Conservation (phyloP, 2,113 vertebrate species). For the Archocentrus centrarchus region DNA sequence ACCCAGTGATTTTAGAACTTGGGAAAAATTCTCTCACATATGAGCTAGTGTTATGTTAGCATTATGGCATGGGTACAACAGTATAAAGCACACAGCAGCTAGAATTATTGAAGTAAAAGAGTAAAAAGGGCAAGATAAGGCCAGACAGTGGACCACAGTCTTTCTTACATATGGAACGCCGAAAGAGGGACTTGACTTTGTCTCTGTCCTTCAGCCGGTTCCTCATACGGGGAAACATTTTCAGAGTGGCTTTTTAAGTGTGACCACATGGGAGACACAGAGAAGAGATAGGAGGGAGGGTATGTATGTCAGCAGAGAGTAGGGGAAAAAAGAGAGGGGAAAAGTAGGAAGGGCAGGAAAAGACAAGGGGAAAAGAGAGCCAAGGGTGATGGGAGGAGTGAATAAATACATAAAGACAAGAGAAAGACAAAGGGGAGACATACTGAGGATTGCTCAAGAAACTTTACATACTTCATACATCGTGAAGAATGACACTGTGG, state of each 20-base stretch:
- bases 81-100: not conserved
- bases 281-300: not conserved
- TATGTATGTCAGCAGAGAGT: constrained; percentile 13
- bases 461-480: constrained; percentile 44
- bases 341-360: not conserved
- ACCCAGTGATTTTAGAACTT: not conserved
- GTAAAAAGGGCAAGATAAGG: constrained; percentile 19
- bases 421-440: constrained; percentile 55
- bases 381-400: not conserved
- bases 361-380: constrained; percentile 14
- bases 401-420: constrained; percentile 50
- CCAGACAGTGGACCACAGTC: constrained; percentile 16
- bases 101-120: not conserved
- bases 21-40: not conserved
- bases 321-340: not conserved
- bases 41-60: not conserved
- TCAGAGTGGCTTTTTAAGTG: constrained; percentile 64
- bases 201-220: constrained; percentile 77
- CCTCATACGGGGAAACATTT: constrained; percentile 77
- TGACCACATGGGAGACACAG: constrained; percentile 23
- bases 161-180: constrained; percentile 78
- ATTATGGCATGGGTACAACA: not conserved
- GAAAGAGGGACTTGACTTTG: constrained; percentile 78
- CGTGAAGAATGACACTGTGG: constrained; percentile 28
- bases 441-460: constrained; percentile 45